Evolutionary conservation across 2,888 invertebrate species (phyloP).

Genomic region (Belgica antarctica): DNA sequence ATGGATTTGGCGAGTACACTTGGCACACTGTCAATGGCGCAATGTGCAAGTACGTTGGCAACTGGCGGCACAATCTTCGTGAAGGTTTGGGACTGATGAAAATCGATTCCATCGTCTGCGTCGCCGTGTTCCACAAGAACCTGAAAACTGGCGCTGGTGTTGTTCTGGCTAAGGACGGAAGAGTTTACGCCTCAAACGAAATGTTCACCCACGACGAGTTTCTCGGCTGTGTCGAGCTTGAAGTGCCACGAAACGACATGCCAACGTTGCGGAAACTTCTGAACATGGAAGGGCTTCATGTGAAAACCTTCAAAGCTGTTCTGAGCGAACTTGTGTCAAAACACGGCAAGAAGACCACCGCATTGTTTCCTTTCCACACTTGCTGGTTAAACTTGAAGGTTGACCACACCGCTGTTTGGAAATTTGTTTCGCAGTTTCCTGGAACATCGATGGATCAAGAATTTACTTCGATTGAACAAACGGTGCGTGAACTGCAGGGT

Average conservation of each 20-base stretch:
- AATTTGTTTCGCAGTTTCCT: conserved; percentile 4
- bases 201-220: conserved; percentile 32
- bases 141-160: conserved; percentile 18
- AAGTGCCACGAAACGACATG: not conserved
- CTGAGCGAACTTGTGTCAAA: not conserved
- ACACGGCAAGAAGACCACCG: not conserved
- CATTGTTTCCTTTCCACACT: conserved; percentile 1
- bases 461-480: conserved; percentile 22
- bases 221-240: not conserved
- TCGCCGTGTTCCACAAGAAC: not conserved
- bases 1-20: conserved; percentile 17
- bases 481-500: not conserved
- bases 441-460: not conserved
- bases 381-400: conserved; percentile 21
- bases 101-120: not conserved
- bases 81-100: not conserved
- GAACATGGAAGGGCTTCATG: not conserved
- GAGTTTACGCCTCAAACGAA: not conserved
- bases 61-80: not conserved
- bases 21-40: not conserved
- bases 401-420: conserved; percentile 15
- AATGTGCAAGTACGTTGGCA: not conserved
- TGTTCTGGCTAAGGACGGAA: conserved; percentile 23
- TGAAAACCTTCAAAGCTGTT: not conserved
- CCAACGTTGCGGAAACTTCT: conserved; percentile 1